A percentile compares a stretch with the other conserved stretches of the same genome.
Evolutionary conservation across 2,888 invertebrate species (phyloP).

Genomic region (Diarsia mendica): DNA sequence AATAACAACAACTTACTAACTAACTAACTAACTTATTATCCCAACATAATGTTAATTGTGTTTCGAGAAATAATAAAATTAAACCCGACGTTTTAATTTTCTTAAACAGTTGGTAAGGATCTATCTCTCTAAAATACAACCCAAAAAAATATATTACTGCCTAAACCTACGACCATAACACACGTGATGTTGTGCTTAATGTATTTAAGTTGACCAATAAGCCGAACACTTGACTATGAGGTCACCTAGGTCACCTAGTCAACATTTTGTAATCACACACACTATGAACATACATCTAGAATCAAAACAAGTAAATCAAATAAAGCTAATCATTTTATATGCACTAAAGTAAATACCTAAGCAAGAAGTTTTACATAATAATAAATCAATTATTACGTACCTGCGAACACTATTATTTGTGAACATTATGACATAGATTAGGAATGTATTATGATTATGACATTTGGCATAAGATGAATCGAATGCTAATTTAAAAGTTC

Average conservation of each 20-base stretch:
- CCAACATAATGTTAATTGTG: background rate
- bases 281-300: background rate
- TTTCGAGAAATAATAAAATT: background rate
- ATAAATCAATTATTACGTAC: conserved; percentile 37
- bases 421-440: conserved; percentile 31
- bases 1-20: too few relatives aligned
- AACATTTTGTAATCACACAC: background rate
- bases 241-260: background rate
- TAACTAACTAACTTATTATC: too few relatives aligned
- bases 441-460: conserved; percentile 37
- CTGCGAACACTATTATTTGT: conserved; percentile 26
- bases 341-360: conserved; percentile 19
- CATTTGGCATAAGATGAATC: conserved; percentile 26
- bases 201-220: background rate
- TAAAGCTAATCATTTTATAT: conserved; percentile 6
- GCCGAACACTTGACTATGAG: background rate
- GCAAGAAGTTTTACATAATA: conserved; percentile 24
- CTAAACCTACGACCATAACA: background rate
- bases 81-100: background rate
- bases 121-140: too few relatives aligned
- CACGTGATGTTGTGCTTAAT: background rate
- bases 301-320: conserved; percentile 1
- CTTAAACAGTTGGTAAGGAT: background rate
- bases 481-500: conserved; percentile 14
- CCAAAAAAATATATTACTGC: background rate